Conservation (phyloP, 2,888 invertebrate genomes). For the Alloscopus bannaensis region DNA sequence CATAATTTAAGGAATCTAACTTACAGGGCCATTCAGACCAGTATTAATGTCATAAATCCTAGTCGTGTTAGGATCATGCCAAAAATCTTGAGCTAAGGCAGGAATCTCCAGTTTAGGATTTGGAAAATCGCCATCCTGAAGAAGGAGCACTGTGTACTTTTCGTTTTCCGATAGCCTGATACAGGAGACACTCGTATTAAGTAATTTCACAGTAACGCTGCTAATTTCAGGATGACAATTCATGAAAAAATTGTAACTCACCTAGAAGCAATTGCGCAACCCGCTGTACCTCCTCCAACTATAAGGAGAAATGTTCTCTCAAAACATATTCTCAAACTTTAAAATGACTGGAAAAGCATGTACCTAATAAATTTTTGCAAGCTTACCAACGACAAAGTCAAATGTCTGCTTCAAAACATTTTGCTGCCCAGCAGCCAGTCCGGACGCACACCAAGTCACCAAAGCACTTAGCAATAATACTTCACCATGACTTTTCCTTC, state of each 20-base stretch:
- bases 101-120: not conserved
- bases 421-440: too few species aligned
- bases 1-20: not conserved
- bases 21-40: not conserved
- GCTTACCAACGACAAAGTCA: conserved; percentile 24
- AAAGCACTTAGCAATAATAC: too few species aligned
- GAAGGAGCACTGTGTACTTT: not conserved
- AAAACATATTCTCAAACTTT: not conserved
- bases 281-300: conserved; percentile 23
- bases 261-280: conserved; percentile 7
- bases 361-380: not conserved
- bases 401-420: too few species aligned
- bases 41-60: not conserved
- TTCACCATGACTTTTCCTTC: too few species aligned
- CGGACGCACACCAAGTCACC: too few species aligned
- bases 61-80: not conserved
- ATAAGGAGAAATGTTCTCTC: not conserved
- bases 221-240: too few species aligned
- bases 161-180: conserved; percentile 4
- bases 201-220: too few species aligned
- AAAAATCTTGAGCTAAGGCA: not conserved
- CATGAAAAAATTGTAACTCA: too few species aligned
- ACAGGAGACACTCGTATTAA: too few species aligned
- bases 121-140: conserved; percentile 20
- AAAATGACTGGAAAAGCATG: not conserved